Percentiles rank a stretch among this genome's conserved stretches.
phyloP scores from a whole-genome alignment of 2,113 vertebrate genomes.

The Otus sunia region DNA sequence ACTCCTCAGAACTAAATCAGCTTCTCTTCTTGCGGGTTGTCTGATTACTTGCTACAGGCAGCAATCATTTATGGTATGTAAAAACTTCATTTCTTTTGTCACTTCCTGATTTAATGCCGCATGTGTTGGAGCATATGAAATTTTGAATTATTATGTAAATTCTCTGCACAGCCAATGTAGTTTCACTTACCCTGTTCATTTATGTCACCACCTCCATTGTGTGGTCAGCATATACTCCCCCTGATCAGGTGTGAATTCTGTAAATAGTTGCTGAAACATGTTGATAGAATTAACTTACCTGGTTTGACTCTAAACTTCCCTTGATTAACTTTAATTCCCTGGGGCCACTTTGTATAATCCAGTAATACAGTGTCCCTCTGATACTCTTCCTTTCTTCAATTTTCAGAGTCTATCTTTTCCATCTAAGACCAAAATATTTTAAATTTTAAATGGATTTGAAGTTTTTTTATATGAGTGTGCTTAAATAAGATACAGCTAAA shows the following conservation, averaged over 20 bases:
- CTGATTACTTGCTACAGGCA: not conserved
- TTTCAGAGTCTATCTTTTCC: not conserved
- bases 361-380: not conserved
- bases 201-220: not conserved
- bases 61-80: not conserved
- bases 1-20: not conserved
- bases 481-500: not conserved
- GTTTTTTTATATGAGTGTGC: not conserved
- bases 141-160: not conserved
- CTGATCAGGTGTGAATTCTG: not conserved
- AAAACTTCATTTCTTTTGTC: not conserved
- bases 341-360: not conserved
- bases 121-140: not conserved
- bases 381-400: not conserved
- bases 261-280: not conserved
- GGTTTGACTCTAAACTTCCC: not conserved
- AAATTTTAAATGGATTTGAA: not conserved
- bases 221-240: not conserved
- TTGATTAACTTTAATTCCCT: not conserved
- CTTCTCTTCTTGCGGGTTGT: not conserved
- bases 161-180: not conserved
- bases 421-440: not conserved
- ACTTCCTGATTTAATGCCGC: not conserved
- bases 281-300: not conserved
- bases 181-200: not conserved